phyloP scores from a whole-genome alignment of 2,797 vertebrate species.

The Propithecus deckenii region DNA sequence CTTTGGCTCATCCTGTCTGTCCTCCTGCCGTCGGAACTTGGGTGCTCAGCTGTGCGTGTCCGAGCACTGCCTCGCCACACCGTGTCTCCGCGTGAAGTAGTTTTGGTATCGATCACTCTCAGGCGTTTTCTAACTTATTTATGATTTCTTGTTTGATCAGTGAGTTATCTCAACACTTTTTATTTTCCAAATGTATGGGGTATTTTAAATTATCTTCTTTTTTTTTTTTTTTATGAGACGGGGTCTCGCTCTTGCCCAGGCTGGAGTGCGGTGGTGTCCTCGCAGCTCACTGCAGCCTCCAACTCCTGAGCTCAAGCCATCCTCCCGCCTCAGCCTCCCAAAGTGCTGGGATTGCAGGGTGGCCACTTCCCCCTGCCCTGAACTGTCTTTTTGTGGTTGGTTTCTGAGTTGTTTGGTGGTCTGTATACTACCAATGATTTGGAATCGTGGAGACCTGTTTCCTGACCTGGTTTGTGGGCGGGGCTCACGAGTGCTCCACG shows the following conservation, averaged over 20 bases:
- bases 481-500: fast-evolving
- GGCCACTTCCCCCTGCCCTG: no score
- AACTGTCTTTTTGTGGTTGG: no score
- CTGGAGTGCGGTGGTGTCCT: background rate
- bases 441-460: background rate
- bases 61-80: background rate
- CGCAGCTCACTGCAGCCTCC: background rate
- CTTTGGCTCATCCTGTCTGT: background rate
- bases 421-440: fast-evolving
- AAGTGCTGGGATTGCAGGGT: no score
- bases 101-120: background rate
- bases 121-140: background rate
- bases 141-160: no score
- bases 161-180: background rate
- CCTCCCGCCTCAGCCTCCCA: background rate
- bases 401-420: background rate
- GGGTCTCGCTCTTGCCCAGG: background rate
- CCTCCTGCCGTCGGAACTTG: no score
- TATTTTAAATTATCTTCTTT: background rate
- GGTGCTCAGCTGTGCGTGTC: background rate
- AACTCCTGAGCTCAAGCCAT: background rate
- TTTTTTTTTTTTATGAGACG: background rate
- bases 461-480: fast-evolving
- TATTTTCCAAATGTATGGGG: background rate
- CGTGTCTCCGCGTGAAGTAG: background rate